Evolutionary conservation across 2,797 vertebrate genomes (phyloP).

Genomic region (Botia almorhae): DNA sequence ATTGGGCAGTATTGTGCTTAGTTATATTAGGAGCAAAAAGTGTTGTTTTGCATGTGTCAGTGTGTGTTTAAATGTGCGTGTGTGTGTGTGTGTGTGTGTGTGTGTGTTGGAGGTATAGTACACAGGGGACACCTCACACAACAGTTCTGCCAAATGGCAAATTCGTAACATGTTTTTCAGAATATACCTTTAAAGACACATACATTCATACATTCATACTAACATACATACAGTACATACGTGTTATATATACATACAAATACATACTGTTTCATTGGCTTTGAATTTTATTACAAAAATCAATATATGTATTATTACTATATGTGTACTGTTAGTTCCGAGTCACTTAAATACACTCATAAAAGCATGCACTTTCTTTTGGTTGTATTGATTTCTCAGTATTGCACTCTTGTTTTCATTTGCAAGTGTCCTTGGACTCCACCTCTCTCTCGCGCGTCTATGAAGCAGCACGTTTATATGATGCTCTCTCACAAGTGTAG

Average conservation of each 20-base stretch:
- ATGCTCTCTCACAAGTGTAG: neutral
- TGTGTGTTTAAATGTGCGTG: slow-evolving; percentile 8
- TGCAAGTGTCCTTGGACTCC: slow-evolving; percentile 15
- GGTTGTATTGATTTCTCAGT: slow-evolving; percentile 68
- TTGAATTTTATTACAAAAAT: slow-evolving; percentile 77
- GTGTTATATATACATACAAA: slow-evolving; percentile 62
- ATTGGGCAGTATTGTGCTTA: slow-evolving; percentile 65
- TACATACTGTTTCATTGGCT: slow-evolving; percentile 64
- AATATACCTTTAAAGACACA: slow-evolving; percentile 73
- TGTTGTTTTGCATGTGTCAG: slow-evolving; percentile 34
- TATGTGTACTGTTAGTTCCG: slow-evolving; percentile 73
- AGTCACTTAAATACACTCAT: slow-evolving; percentile 66
- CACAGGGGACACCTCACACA: slow-evolving; percentile 61
- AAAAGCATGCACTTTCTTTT: slow-evolving; percentile 77
- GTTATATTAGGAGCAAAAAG: slow-evolving; percentile 51
- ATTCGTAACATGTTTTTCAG: slow-evolving; percentile 66
- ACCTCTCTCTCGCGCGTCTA: neutral
- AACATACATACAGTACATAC: slow-evolving; percentile 55
- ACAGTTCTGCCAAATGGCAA: slow-evolving; percentile 58
- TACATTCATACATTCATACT: slow-evolving; percentile 71
- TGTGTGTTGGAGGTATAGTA: slow-evolving; percentile 39
- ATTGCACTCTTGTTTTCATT: slow-evolving; percentile 65
- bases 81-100: slow-evolving; percentile 49
- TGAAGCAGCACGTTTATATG: slow-evolving; percentile 24
- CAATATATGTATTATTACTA: slow-evolving; percentile 74